Conservation (phyloP, 2,888 invertebrate species). For the Lydus trimaculatus region DNA sequence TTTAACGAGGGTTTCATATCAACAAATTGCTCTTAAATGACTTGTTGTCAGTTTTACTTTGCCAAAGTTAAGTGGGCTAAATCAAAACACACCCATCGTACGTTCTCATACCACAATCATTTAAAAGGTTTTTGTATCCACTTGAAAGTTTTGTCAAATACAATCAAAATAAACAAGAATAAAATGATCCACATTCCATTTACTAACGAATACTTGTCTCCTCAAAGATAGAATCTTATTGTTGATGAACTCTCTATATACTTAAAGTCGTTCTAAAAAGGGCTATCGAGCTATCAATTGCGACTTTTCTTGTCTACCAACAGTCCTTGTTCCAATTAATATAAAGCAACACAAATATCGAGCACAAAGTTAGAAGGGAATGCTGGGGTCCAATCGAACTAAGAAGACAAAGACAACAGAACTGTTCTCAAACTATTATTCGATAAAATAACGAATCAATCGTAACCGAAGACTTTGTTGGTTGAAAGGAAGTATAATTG, state of each 20-base stretch:
- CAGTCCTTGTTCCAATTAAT: conserved; percentile 17
- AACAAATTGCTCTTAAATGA: background rate
- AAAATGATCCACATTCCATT: background rate
- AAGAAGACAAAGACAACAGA: conserved; percentile 31
- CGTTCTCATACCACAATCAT: background rate
- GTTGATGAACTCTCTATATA: background rate
- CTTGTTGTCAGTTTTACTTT: background rate
- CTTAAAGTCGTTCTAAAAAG: background rate
- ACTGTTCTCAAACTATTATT: conserved; percentile 34
- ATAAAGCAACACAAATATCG: conserved; percentile 17
- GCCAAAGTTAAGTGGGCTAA: background rate
- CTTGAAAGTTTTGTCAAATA: no score
- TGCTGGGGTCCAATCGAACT: conserved; percentile 6
- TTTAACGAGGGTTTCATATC: background rate
- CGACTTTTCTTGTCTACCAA: background rate
- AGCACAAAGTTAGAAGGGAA: conserved; percentile 20
- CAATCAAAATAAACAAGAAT: background rate
- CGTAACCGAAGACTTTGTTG: conserved; percentile 30
- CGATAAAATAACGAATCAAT: conserved; percentile 34
- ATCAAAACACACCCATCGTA: background rate
- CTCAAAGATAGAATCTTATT: no score
- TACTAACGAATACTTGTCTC: background rate
- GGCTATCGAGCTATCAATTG: background rate
- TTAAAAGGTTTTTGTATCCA: no score
- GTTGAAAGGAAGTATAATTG: conserved; percentile 37